Base-by-base conservation (phyloP, 1,140 invertebrate genomes). In the Hycleus cichorii region DNA sequence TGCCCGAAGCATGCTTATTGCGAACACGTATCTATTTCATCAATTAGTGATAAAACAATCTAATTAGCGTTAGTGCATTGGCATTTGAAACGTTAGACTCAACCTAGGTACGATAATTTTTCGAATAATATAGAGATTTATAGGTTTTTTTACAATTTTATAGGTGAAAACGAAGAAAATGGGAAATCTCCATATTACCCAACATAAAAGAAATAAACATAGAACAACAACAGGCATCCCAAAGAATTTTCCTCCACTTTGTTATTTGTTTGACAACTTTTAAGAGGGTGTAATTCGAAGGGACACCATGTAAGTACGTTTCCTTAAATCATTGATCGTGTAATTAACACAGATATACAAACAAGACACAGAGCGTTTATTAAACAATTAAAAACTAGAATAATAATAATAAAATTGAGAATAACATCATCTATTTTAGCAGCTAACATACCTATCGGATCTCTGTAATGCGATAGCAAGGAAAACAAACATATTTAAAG, bases 371-470 rank as follows among this genome's bases (percentile, higher is more conserved):
- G 8, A 26, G 24, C 8, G 48, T 18, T 45, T 49, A 32, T 32
- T 49, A 3, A 38, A 47, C 44, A 55, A 38, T 47, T 27, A 49
- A 32, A 57, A 57, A 47, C 48, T 56, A 60, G 53, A 60, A 60
- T 47, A 57, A 46, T 27, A 44, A 46, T 54, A 46, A 40, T 49
- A 44, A 57, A 57, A 49, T 39, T 47, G 7, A 32, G 4, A 5
- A 32, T 32, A 32, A 32, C 32, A 32, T 32, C 32, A 7, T 44
- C 48, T 53, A 27, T 53, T 55, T 62, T 49, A 57, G 56, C 39
- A 51, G 54, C 68, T 69, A 71, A 72, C 70, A 64, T 72, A 72
- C 70, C 70, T 72, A 72, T 71, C 61, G 57, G 62, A 64, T 70
- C 68, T 70, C 70, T 72, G 70, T 66, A 64, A 68, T 64, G 65